phyloP scores from a whole-genome alignment of 2,113 vertebrate species.

The Tylochromis polylepis region DNA sequence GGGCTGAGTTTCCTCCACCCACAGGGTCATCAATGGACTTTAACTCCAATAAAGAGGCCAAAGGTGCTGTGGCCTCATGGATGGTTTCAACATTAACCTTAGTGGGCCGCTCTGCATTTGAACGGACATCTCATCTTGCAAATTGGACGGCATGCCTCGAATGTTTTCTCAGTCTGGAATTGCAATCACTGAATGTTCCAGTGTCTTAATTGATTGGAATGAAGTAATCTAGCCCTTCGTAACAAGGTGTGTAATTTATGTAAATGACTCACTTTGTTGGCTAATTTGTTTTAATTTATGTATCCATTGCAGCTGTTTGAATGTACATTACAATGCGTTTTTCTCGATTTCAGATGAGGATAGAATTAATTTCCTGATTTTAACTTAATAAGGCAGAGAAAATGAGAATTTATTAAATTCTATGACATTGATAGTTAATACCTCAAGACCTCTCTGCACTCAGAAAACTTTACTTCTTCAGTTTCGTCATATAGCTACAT shows the following conservation, averaged over 20 bases:
- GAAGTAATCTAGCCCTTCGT: slow-evolving; percentile 70
- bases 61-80: slow-evolving; percentile 43
- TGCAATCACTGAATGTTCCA: slow-evolving; percentile 74
- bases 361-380: slow-evolving; percentile 62
- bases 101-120: slow-evolving; percentile 10
- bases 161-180: slow-evolving; percentile 71
- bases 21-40: slow-evolving; percentile 40
- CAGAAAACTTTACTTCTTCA: slow-evolving; percentile 39
- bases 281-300: slow-evolving; percentile 78
- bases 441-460: slow-evolving; percentile 30
- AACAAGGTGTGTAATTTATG: slow-evolving; percentile 82
- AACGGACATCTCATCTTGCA: slow-evolving; percentile 43
- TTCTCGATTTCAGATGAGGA: slow-evolving; percentile 50
- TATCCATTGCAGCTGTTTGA: slow-evolving; percentile 64
- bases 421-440: slow-evolving; percentile 50
- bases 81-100: slow-evolving; percentile 68
- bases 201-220: slow-evolving; percentile 77
- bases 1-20: slow-evolving; percentile 16
- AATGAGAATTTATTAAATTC: slow-evolving; percentile 59
- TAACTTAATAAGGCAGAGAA: slow-evolving; percentile 52
- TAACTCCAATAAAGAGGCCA: slow-evolving; percentile 56
- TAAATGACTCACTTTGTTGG: slow-evolving; percentile 78
- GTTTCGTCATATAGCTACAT: not conserved
- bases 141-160: slow-evolving; percentile 38
- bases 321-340: slow-evolving; percentile 54